Conservation (phyloP, 2,888 invertebrate genomes). For the Erpobdella octoculata region DNA sequence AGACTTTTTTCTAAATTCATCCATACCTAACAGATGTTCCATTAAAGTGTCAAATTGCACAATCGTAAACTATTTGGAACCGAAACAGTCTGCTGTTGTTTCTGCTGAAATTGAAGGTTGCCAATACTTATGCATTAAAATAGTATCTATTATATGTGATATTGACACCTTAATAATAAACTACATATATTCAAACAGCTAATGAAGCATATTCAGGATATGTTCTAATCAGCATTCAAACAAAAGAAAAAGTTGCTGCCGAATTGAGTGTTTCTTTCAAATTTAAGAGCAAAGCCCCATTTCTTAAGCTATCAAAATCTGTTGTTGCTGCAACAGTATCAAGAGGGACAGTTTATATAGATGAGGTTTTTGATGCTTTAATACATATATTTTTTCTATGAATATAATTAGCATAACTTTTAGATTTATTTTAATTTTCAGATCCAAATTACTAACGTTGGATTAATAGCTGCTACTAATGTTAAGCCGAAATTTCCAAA, state of each 20-base stretch:
- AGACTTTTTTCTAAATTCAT: no score
- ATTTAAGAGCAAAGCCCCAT: constrained; percentile 19
- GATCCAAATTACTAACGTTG: constrained; percentile 36
- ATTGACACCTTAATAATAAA: no score
- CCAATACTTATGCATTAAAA: no score
- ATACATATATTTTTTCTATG: no score
- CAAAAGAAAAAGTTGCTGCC: constrained; percentile 11
- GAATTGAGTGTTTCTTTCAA: not conserved
- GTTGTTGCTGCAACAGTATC: constrained; percentile 25
- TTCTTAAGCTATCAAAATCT: constrained; percentile 3
- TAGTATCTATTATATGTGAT: no score
- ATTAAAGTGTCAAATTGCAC: no score
- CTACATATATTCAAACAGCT: not conserved
- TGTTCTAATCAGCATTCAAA: not conserved
- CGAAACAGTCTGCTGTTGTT: no score
- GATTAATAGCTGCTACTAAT: constrained; percentile 36
- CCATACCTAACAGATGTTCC: no score
- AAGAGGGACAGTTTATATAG: constrained; percentile 23
- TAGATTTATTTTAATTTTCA: no score
- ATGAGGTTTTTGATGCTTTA: constrained; percentile 30
- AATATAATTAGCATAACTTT: no score
- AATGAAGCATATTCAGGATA: not conserved
- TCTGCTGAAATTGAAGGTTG: no score
- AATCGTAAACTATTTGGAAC: no score
- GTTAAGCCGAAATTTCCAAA: constrained; percentile 34